These are phyloP conservation scores for Brachynemurus nebulosus DNA, from an alignment of 2,888 invertebrate genomes.

Conservation along the genomic window DNA sequence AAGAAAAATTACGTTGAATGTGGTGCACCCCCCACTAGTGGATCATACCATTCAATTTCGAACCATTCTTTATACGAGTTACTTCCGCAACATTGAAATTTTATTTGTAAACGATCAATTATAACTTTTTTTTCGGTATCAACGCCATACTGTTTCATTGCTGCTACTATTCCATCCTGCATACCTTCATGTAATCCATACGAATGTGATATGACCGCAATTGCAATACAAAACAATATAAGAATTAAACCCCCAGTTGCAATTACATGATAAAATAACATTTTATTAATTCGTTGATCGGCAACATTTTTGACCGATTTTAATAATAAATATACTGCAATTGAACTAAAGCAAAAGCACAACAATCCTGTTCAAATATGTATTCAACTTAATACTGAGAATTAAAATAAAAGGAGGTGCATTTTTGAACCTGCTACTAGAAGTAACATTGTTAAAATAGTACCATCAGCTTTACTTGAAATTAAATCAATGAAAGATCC, in stretches of 20 bases:
- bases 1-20: not conserved
- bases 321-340: conserved; percentile 20
- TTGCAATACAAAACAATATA: conserved; percentile 17
- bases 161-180: conserved; percentile 39
- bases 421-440: conserved; percentile 21
- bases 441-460: conserved; percentile 22
- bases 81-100: conserved; percentile 48
- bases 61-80: conserved; percentile 48
- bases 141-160: conserved; percentile 41
- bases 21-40: conserved; percentile 26
- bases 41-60: conserved; percentile 40
- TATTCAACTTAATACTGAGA: too few relatives aligned
- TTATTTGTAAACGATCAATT: conserved; percentile 43
- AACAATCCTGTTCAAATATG: conserved; percentile 18
- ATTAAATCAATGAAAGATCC: conserved; percentile 29
- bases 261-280: conserved; percentile 21
- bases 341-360: conserved; percentile 18
- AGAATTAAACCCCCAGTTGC: conserved; percentile 17
- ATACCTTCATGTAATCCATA: conserved; percentile 22
- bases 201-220: conserved; percentile 23
- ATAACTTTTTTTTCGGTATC: conserved; percentile 39
- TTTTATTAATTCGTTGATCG: conserved; percentile 19
- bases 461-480: conserved; percentile 25
- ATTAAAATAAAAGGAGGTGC: too few relatives aligned
- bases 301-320: conserved; percentile 20